Evolutionary conservation across 2,888 invertebrate species (phyloP), one percentile per base, ranked within the genome.

Genomic region (Diaphora mendica): DNA sequence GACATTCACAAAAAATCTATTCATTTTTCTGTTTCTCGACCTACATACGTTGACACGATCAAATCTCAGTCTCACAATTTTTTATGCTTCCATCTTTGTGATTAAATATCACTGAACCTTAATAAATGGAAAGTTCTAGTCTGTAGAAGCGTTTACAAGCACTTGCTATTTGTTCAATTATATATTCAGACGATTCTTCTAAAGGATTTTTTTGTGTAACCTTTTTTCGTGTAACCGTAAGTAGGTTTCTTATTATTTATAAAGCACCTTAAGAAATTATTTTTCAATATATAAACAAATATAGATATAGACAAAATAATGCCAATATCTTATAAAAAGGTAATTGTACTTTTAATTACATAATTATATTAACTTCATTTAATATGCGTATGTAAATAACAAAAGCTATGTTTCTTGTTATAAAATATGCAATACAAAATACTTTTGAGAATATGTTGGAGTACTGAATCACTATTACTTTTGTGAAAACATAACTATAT

Each of bases 301-400:
- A 78, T 81, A 82, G 73, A 84, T 82, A 84, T 79, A 80, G 80
- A 85, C 81, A 89, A 90, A 89, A 89, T 88, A 88, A 86, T 80
- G 87, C 81, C 82, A 84, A 86, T 81, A 82, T 85, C 86, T 88
- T 88, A 87, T 85, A 87, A 86, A 85, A 78, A 87, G 82, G 89
- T 91, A 91, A 88, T 93, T 93, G 93, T 93, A 93, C 93, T 93
- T 88, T 90, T 86, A 81, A 86, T 90, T 86, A 88, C 84, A 88
- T 85, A 81, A 84, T 80, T 79, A 78, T 78, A 80, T 75, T 68
- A 78, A 74, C 72, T 77, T 75, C 33, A 74, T 77, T 72, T 39
- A 76, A 74, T 78, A 74, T 55, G 70, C 68, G 64, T 59, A 70
- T 77, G 69, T 78, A 76, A 71, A 76, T 82, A 78, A 79, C 79